These are phyloP conservation scores for Myiozetetes cayanensis DNA, from an alignment of 2,113 vertebrate genomes.

Conservation along the genomic window DNA sequence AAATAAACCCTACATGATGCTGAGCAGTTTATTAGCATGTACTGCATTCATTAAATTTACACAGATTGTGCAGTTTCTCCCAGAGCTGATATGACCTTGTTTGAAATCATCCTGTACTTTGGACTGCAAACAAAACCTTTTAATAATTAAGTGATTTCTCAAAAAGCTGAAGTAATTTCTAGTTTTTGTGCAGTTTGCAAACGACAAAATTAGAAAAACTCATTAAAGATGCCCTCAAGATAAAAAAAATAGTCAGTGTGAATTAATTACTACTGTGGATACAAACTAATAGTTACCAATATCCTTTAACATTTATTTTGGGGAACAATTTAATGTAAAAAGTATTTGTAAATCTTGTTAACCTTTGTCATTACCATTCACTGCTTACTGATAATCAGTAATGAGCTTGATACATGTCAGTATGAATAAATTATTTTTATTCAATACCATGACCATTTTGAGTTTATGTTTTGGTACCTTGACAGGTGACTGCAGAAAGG, in stretches of 20 bases:
- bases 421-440: background rate
- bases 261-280: background rate
- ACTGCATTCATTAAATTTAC: slow-evolving; percentile 44
- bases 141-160: slow-evolving; percentile 15
- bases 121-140: slow-evolving; percentile 2
- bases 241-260: background rate
- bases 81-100: background rate
- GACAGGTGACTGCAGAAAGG: background rate
- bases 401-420: background rate
- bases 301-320: background rate
- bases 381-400: background rate
- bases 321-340: background rate
- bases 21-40: slow-evolving; percentile 45
- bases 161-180: slow-evolving; percentile 2
- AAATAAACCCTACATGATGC: slow-evolving; percentile 11
- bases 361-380: background rate
- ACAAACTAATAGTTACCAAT: background rate
- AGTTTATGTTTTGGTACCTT: background rate
- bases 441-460: background rate
- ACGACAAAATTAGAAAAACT: background rate
- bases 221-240: slow-evolving; percentile 17
- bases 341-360: background rate
- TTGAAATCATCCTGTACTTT: background rate
- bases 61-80: background rate
- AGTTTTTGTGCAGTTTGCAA: background rate